Evolutionary conservation across 2,113 vertebrate genomes (phyloP).

Genomic region (Oenanthe melanoleuca): DNA sequence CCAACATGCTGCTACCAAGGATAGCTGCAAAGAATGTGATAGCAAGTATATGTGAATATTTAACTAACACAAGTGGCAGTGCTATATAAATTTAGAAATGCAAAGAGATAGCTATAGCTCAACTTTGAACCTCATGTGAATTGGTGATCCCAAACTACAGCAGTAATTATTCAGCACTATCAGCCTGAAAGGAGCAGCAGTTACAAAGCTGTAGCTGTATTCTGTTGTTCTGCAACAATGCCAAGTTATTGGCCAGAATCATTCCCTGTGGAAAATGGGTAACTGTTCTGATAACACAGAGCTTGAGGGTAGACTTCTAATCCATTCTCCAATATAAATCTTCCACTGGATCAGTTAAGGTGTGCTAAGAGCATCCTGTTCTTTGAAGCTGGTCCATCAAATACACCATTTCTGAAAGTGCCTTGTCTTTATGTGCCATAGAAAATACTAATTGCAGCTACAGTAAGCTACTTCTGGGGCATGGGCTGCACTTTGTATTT

Average conservation of each 20-base stretch:
- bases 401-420: background rate
- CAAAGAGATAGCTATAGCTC: background rate
- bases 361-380: background rate
- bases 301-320: background rate
- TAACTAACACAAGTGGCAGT: conserved; percentile 9
- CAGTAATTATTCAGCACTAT: background rate
- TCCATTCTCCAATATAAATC: background rate
- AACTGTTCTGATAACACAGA: background rate
- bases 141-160: background rate
- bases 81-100: background rate
- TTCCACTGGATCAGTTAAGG: background rate
- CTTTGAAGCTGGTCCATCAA: background rate
- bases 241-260: background rate
- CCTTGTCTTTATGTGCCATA: background rate
- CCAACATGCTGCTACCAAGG: background rate
- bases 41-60: conserved; percentile 17
- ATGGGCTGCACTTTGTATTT: background rate
- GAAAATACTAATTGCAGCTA: background rate
- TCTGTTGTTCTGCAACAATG: background rate
- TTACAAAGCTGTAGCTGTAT: background rate
- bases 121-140: background rate
- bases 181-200: background rate
- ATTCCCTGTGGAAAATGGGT: background rate
- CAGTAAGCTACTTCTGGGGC: background rate
- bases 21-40: background rate